phyloP scores from a whole-genome alignment of 2,113 vertebrate species.

The Calidris pygmaea region DNA sequence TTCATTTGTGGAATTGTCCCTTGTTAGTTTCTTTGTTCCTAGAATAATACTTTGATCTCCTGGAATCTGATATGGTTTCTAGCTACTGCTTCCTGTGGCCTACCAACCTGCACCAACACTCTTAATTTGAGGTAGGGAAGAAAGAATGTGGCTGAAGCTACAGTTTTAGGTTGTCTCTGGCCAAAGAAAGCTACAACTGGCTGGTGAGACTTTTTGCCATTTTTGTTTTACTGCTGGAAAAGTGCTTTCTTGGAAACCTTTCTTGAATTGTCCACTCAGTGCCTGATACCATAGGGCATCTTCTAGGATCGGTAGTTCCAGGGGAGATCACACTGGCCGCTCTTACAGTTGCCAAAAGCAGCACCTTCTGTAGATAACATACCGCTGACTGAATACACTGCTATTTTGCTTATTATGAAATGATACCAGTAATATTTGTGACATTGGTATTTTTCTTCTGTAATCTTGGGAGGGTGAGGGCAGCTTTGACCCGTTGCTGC shows the following conservation, averaged over 20 bases:
- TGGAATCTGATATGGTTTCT: not conserved
- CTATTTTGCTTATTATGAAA: not conserved
- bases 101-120: not conserved
- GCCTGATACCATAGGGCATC: fast-evolving
- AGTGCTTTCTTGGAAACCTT: not conserved
- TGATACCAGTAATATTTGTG: no score
- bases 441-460: fast-evolving
- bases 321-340: fast-evolving
- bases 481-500: not conserved
- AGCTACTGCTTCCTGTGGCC: not conserved
- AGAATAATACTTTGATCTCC: not conserved
- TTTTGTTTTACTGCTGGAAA: not conserved
- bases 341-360: not conserved
- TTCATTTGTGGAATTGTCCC: not conserved
- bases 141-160: not conserved
- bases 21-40: not conserved
- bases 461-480: fast-evolving
- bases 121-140: not conserved
- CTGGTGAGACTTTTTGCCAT: not conserved
- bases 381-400: not conserved
- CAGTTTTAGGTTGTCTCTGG: not conserved
- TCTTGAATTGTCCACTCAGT: no score
- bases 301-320: not conserved
- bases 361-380: not conserved
- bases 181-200: not conserved